Evolutionary conservation across 2,888 invertebrate genomes (phyloP), one percentile per base, ranked within the genome.

Genomic region (Dysmachus trigonus): DNA sequence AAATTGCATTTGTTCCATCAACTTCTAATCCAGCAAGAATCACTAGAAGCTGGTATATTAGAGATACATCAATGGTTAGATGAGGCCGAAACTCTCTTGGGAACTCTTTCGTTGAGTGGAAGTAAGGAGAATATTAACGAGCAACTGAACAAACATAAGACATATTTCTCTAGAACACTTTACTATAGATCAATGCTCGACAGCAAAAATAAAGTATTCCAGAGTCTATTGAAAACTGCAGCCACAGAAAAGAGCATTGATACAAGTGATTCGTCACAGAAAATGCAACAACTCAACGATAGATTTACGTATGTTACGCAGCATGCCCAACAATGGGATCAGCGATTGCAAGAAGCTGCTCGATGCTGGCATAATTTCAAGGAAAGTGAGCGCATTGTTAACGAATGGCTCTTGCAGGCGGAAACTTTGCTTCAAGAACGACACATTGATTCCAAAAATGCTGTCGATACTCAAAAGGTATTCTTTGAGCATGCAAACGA

Each of bases 151-250:
- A 94, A 94, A 89, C 95, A 98, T 90, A 97, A 97, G 89, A 93
- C 94, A 10, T 98, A 97, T 93, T 98, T 98, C 92, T 96, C 97
- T 0, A 94, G 97, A 86, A 96, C 96, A 0, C 94, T 97, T 0
- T 98, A 98, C 92, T 98, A 98, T 92, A 97, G 97, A 89, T 97
- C 98, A 0, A 97, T 98, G 96, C 91, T 98, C 87, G 98, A 98
- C 90, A 98, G 97, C 91, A 98, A 98, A 93, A 98, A 98, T 92
- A 98, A 98, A 92, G 96, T 98, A 72, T 95, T 97, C 93, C 95
- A 96, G 90, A 97, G 96, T 90, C 96, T 98, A 76, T 94, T 96
- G 1, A 96, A 95, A 90, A 94, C 96, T 0, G 95, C 97, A 0
- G 95, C 96, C 89, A 93, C 94, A 71, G 95, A 95, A 88, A 95